Base-by-base conservation (phyloP, 2,113 vertebrate species). In the Mormyrus iriodes region DNA sequence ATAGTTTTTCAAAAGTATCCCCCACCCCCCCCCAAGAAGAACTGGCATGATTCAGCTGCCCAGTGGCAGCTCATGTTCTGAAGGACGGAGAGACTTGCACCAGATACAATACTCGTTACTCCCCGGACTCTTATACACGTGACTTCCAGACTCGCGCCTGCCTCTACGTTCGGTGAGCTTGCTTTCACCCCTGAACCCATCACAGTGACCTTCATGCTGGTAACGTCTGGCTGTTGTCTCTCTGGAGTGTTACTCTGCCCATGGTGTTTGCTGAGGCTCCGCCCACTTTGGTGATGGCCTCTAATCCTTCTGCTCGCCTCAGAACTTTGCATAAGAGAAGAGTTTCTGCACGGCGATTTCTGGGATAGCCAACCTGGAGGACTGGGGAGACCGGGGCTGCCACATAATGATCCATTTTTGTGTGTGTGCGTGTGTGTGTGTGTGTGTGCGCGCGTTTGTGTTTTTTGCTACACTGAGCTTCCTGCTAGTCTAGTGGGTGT, bases 311-410 rank as follows among this genome's bases (percentile, higher is more conserved):
- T 9, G 31, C 73, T 42, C 35, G 21, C 4, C 88, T 82, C 19
- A 82, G 88, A 89, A 84, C 88, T 89, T 89, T 89, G 52, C 73
- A 39, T 19, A 21, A 79, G 73, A 15, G 0, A 42, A 79, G 73
- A 7, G 73, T 79, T 42, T 79, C 73, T 79, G 35, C 73, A 42
- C 35, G 3, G 35, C 7, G 35, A 42, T 31, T 42, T 35, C 35
- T 79, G 35, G 69, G 4, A 17, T 5, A 39, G 69, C n/a, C 69
- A 3, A 76, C 69, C 39, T 4, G 31, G 73, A 79, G 13, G 73
- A 79, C 73, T 39, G 5, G 5, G 73, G 31, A 35, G 4, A n/a
- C 19, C 3, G 69, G 69, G 76, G 31, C 58, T 2, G 17, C 17
- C 1, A 0, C 69, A 15, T 35, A 19, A 55, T 5, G 35, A 13